A percentile compares a stretch with the other conserved stretches of the same genome.
Evolutionary conservation across 53 echinoderm and acorn worm genomes (phyloP).

Genomic region (Apostichopus leukothele): DNA sequence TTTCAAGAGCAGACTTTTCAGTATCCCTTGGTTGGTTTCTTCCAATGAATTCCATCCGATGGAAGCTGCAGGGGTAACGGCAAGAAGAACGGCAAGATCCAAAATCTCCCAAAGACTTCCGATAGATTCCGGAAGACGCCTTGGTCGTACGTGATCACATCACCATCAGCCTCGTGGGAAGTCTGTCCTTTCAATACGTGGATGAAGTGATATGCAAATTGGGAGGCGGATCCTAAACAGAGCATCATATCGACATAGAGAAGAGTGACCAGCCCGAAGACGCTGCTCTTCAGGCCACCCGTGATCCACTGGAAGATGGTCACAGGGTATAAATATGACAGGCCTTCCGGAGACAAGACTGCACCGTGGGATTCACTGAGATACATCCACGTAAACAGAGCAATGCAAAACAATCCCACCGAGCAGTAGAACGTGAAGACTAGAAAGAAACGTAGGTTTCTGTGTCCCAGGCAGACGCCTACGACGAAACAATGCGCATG

Average conservation of each 20-base stretch:
- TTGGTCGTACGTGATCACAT: constrained; percentile 47
- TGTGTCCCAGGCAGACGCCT: constrained; percentile 75
- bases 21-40: constrained; percentile 75
- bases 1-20: constrained; percentile 4
- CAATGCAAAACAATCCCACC: constrained; percentile 49
- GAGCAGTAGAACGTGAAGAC: constrained; percentile 75
- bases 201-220: constrained; percentile 64
- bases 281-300: constrained; percentile 47
- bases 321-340: constrained; percentile 71
- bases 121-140: constrained; percentile 63
- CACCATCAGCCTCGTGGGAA: constrained; percentile 63
- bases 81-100: constrained; percentile 76
- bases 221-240: constrained; percentile 53
- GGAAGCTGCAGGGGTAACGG: constrained; percentile 65
- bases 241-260: constrained; percentile 71
- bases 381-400: constrained; percentile 54
- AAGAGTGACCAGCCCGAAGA: constrained; percentile 52
- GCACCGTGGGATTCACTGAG: constrained; percentile 59
- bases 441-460: constrained; percentile 74
- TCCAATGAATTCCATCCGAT: constrained; percentile 83
- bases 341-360: constrained; percentile 49
- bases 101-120: constrained; percentile 81
- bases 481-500: constrained; percentile 85
- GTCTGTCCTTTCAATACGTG: constrained; percentile 78
- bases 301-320: constrained; percentile 60